These are phyloP conservation scores for Pheosia tremula DNA, from an alignment of 2,888 invertebrate genomes.

Conservation along the genomic window DNA sequence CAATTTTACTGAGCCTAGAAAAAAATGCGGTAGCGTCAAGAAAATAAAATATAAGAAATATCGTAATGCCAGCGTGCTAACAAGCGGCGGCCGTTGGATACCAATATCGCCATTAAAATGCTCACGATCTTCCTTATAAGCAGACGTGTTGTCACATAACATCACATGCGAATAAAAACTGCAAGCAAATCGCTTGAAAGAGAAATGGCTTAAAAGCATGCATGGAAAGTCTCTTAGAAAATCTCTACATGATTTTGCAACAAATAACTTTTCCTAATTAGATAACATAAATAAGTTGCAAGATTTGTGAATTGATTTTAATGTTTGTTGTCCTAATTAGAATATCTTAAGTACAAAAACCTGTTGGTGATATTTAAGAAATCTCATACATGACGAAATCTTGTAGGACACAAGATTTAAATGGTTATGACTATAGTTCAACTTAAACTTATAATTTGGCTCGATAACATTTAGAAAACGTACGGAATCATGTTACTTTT, in stretches of 20 bases:
- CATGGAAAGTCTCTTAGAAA: neutral
- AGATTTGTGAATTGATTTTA: neutral
- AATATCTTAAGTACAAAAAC: too few relatives aligned
- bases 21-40: conserved; percentile 1
- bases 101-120: conserved; percentile 49
- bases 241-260: neutral
- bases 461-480: neutral
- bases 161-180: conserved; percentile 34
- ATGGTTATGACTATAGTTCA: too few relatives aligned
- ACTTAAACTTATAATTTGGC: too few relatives aligned
- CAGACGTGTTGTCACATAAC: conserved; percentile 36
- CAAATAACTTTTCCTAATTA: neutral
- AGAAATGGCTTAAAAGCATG: neutral
- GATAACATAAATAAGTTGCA: neutral
- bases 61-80: conserved; percentile 24
- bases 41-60: conserved; percentile 18
- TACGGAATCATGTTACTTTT: neutral
- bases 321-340: too few relatives aligned
- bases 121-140: conserved; percentile 47
- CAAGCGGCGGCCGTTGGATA: conserved; percentile 36
- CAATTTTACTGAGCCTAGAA: conserved; percentile 6
- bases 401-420: neutral
- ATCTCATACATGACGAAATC: neutral
- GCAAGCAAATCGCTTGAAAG: neutral
- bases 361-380: too few relatives aligned